phyloP scores from a whole-genome alignment of 2,797 vertebrate species.

The Xyrichtys novacula region DNA sequence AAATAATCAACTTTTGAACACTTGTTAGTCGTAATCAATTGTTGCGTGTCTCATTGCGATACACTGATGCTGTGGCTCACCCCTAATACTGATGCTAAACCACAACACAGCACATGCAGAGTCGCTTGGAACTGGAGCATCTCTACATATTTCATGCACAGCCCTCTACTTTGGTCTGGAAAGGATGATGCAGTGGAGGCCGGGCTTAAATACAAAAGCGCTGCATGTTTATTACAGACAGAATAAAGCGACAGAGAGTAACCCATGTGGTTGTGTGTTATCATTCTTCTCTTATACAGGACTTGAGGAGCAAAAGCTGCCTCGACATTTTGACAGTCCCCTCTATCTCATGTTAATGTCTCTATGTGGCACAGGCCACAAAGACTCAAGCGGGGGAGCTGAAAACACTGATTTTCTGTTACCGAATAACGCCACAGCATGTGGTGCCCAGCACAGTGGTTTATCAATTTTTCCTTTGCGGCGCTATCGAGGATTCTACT shows the following conservation, averaged over 20 bases:
- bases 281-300: neutral
- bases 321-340: conserved; percentile 1
- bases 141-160: neutral
- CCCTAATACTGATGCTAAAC: neutral
- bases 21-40: too few species aligned
- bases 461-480: conserved; percentile 36
- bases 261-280: neutral
- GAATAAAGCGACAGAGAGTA: neutral
- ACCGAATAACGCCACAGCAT: conserved; percentile 6
- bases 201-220: neutral
- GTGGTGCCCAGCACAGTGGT: conserved; percentile 1
- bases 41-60: too few species aligned
- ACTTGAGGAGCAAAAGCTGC: conserved; percentile 3
- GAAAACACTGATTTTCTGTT: conserved; percentile 22
- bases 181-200: neutral
- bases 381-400: conserved; percentile 5
- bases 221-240: neutral
- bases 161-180: conserved; percentile 2
- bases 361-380: neutral
- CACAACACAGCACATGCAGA: neutral
- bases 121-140: neutral
- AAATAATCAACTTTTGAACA: too few species aligned
- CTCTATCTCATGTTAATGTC: conserved; percentile 12
- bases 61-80: too few species aligned
- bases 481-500: conserved; percentile 13